Percentiles rank a stretch among this genome's conserved stretches.
phyloP scores from a whole-genome alignment of 2,888 invertebrate genomes.

The Nezara viridula region DNA sequence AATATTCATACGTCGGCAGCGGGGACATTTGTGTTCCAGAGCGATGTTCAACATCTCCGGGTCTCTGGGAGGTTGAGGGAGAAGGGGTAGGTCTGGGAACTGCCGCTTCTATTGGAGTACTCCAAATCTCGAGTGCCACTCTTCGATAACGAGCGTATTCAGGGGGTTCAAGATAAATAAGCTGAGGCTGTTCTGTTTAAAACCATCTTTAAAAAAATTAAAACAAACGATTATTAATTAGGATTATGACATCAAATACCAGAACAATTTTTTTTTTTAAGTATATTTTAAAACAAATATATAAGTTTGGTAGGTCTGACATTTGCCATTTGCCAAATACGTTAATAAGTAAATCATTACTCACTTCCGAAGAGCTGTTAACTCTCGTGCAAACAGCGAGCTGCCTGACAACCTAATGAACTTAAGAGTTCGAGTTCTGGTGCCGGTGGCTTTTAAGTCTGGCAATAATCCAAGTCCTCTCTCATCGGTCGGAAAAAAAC shows the following conservation, averaged over 20 bases:
- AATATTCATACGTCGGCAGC: background rate
- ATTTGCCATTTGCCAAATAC: too few relatives aligned
- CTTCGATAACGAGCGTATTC: background rate
- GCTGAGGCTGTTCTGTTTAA: background rate
- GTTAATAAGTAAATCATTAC: too few relatives aligned
- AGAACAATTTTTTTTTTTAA: too few relatives aligned
- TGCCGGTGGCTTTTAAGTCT: too few relatives aligned
- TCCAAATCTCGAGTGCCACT: background rate
- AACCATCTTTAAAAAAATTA: background rate
- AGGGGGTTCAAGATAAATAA: background rate
- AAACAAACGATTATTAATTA: background rate
- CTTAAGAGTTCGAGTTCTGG: too few relatives aligned
- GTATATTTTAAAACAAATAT: too few relatives aligned
- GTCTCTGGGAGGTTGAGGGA: background rate
- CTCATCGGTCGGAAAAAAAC: too few relatives aligned
- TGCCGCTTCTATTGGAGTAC: background rate
- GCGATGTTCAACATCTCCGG: background rate
- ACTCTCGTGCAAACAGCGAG: too few relatives aligned
- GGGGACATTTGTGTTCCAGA: background rate
- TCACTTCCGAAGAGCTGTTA: too few relatives aligned
- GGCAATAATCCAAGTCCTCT: too few relatives aligned
- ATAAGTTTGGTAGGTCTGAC: too few relatives aligned
- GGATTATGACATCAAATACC: background rate
- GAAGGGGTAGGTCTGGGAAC: background rate
- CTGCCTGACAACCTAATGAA: too few relatives aligned